A percentile compares a stretch with the other conserved stretches of the same genome.
phyloP scores from a whole-genome alignment of 37 sponge, comb jelly and placozoan species.

The Ephydatia muelleri region DNA sequence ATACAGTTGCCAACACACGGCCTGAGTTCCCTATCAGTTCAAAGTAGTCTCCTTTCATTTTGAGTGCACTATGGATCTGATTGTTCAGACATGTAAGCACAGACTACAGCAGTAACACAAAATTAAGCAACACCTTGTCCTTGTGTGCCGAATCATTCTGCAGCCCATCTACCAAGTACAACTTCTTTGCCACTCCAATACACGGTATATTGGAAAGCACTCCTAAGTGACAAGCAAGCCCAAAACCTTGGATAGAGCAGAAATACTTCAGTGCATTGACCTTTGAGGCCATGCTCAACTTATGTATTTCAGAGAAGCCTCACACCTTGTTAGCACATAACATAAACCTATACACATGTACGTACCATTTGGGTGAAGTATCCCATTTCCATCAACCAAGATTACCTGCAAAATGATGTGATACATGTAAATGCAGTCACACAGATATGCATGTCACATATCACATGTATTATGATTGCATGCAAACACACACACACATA shows the following conservation, averaged over 20 bases:
- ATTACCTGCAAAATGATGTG: conserved; percentile 56
- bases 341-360: neutral
- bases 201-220: conserved; percentile 90
- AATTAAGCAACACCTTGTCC: conserved; percentile 39
- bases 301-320: too few species aligned
- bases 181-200: conserved; percentile 94
- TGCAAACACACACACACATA: neutral
- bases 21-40: conserved; percentile 72
- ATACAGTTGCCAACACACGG: conserved; percentile 66
- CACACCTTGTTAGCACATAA: neutral
- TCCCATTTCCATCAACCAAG: conserved; percentile 98
- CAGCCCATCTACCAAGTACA: conserved; percentile 83
- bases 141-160: conserved; percentile 50
- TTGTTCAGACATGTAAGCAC: neutral
- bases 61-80: conserved; percentile 18
- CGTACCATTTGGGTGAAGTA: conserved; percentile 87
- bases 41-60: conserved; percentile 79
- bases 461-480: neutral
- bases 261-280: neutral
- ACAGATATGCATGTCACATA: neutral
- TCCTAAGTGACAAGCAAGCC: conserved; percentile 93
- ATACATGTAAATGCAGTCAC: neutral
- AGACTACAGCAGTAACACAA: too few species aligned
- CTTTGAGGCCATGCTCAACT: neutral
- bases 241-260: conserved; percentile 72